Evolutionary conservation across 2,797 vertebrate species (phyloP), one percentile per base, ranked within the genome.

Genomic region (Eupleurogrammus muticus): DNA sequence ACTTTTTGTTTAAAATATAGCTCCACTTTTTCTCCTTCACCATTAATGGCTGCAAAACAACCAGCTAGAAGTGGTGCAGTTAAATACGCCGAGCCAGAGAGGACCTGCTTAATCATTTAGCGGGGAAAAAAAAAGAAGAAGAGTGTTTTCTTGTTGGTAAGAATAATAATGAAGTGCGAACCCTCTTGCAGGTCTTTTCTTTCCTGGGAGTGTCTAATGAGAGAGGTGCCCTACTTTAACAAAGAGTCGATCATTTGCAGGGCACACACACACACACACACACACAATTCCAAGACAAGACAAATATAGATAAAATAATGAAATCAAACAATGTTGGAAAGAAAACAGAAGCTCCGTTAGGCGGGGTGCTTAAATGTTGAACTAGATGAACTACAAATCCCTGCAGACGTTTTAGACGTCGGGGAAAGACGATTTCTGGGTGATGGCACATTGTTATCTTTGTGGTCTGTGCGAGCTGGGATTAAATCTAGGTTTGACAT

Each of bases 251-350:
- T 87, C 82, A 85, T 87, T 86, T 82, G 76, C 76, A 68, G 73
- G 16, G 13, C 64, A 54, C 75, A 79, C 46, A 35, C 50, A 73
- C 72, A 85, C n/a, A n/a, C 17, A 12, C 64, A 54, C 75, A 79
- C 46, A 35, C 50, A 73, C 72, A 85, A 88, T 78, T 82, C 53
- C 70, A 83, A 83, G 82, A 87, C 77, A 87, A 86, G 87, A 87
- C 88, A 92, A 90, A 92, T 88, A 91, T 89, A 90, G 84, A 92
- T 85, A 88, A 83, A 84, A 87, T 87, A 87, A 90, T 92, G 90
- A 89, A 90, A 92, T 88, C 81, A 90, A 91, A 87, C 81, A 90
- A 83, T 73, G 75, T n/a, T 70, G 55, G 68, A 77, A 82, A 63
- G 72, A 80, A 82, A 82, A 86, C 60, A 62, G 61, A 64, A 81